These are phyloP conservation scores for Sebastiscus tertius DNA, from an alignment of 2,797 vertebrate species.

Conservation along the genomic window DNA sequence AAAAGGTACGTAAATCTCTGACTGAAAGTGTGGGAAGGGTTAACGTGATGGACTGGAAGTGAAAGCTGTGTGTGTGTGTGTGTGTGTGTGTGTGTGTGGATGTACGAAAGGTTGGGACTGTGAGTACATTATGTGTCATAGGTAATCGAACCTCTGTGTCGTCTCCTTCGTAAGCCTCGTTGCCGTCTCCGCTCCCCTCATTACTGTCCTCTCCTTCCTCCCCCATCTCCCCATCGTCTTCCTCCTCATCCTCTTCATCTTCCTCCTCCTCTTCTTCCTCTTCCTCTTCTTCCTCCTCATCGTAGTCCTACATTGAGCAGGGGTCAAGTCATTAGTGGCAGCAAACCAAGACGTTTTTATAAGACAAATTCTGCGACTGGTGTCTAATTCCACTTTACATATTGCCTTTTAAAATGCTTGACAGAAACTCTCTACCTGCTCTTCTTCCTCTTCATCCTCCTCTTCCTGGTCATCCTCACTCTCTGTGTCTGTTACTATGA, in stretches of 20 bases:
- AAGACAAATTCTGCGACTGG: neutral
- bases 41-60: neutral
- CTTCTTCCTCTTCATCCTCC: slow-evolving; percentile 90
- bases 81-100: neutral
- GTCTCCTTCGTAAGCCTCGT: slow-evolving; percentile 92
- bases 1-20: neutral
- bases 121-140: neutral
- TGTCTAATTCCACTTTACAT: neutral
- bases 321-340: neutral
- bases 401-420: neutral
- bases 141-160: slow-evolving; percentile 87
- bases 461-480: slow-evolving; percentile 94
- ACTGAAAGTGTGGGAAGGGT: slow-evolving; percentile 24
- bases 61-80: neutral
- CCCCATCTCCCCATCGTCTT: slow-evolving; percentile 92
- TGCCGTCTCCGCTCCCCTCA: slow-evolving; percentile 92
- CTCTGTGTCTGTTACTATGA: slow-evolving; percentile 95
- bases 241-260: slow-evolving; percentile 91
- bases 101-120: neutral
- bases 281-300: slow-evolving; percentile 84
- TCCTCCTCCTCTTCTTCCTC: slow-evolving; percentile 95
- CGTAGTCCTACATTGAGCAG: slow-evolving; percentile 87
- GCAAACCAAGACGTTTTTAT: neutral
- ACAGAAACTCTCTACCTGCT: slow-evolving; percentile 55
- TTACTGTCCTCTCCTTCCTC: slow-evolving; percentile 96